These are phyloP conservation scores for Steinernema feltiae DNA, from an alignment of 1,140 invertebrate species.

Conservation along the genomic window DNA sequence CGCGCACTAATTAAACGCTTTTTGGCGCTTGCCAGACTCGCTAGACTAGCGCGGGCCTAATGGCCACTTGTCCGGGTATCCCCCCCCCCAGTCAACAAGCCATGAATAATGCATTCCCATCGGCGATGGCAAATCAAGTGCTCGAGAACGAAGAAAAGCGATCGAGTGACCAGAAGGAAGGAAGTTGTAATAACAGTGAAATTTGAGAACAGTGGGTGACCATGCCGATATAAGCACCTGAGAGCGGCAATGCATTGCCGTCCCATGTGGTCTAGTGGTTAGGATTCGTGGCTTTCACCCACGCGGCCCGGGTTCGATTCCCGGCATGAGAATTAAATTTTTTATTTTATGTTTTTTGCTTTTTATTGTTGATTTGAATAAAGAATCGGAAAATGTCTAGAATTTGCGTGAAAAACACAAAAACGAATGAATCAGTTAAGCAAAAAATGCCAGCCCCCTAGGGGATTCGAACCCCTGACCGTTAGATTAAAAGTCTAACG, in stretches of 20 bases:
- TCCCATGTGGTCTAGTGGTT: conserved; percentile 61
- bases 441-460: too few species aligned
- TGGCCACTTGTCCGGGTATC: background rate
- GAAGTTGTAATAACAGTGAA: background rate
- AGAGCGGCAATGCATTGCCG: too few species aligned
- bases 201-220: background rate
- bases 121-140: background rate
- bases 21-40: background rate
- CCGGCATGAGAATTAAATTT: conserved; percentile 67
- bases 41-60: background rate
- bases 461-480: too few species aligned
- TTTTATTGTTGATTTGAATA: too few species aligned
- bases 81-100: background rate
- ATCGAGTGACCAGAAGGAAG: background rate
- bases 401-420: too few species aligned
- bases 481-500: too few species aligned
- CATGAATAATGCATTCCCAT: conserved; percentile 11
- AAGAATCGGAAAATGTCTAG: too few species aligned
- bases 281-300: conserved; percentile 77
- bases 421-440: too few species aligned
- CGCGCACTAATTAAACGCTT: conserved; percentile 5
- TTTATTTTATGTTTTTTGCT: too few species aligned
- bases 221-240: too few species aligned
- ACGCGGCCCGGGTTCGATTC: conserved; percentile 75
- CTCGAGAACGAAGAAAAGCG: background rate